A percentile compares a stretch with the other conserved stretches of the same genome.
Evolutionary conservation across 2,797 vertebrate species (phyloP).

Genomic region (Thalassophryne amazonica): DNA sequence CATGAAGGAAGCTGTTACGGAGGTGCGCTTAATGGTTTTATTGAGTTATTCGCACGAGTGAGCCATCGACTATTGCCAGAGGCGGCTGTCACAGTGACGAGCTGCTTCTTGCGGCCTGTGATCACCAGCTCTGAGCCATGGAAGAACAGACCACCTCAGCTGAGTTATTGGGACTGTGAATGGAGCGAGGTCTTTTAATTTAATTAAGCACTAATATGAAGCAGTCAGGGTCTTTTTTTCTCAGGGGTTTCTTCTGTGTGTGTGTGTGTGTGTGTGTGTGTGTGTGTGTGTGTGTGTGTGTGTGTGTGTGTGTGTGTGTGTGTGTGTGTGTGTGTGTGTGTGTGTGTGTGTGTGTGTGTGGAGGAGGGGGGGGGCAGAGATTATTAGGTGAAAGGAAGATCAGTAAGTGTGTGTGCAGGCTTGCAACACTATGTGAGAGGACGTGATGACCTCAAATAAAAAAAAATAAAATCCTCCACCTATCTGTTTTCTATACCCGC

Average conservation of each 20-base stretch:
- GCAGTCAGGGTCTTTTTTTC: conserved; percentile 70
- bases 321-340: conserved; percentile 34
- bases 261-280: conserved; percentile 21
- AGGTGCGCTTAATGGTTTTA: conserved; percentile 68
- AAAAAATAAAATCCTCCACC: too few relatives aligned
- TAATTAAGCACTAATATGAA: conserved; percentile 81
- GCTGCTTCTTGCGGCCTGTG: conserved; percentile 49
- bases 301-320: conserved; percentile 24
- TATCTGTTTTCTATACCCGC: too few relatives aligned
- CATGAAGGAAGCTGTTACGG: conserved; percentile 24
- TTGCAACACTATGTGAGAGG: too few relatives aligned
- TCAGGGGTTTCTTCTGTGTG: conserved; percentile 40
- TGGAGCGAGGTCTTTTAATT: conserved; percentile 69
- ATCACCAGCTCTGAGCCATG: conserved; percentile 60
- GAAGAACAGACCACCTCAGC: conserved; percentile 74
- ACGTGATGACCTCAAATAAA: too few relatives aligned
- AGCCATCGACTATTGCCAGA: conserved; percentile 57
- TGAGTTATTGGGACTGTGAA: conserved; percentile 61
- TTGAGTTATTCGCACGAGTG: conserved; percentile 74
- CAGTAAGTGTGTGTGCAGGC: too few relatives aligned
- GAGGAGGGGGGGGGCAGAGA: too few relatives aligned
- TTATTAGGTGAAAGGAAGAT: too few relatives aligned
- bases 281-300: conserved; percentile 6
- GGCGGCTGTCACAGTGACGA: conserved; percentile 38
- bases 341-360: not conserved